Base-by-base conservation (phyloP, 2,113 vertebrate species). In the Peromyscus leucopus region DNA sequence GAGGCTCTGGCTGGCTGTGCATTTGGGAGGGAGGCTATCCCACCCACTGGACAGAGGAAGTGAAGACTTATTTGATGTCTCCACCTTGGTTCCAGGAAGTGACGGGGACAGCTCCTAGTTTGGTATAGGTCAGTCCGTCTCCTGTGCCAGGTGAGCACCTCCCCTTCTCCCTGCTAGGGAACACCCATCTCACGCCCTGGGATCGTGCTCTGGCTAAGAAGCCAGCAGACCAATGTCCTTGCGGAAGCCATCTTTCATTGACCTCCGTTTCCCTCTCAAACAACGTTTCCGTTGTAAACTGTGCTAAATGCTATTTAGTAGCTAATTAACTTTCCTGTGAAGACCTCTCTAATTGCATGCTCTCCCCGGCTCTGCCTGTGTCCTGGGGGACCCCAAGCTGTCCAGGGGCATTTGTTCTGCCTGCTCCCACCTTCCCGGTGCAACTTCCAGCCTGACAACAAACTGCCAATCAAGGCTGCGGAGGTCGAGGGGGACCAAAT, bases 271-370 rank as follows among this genome's bases (percentile, higher is more conserved):
- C 97, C 97, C 97, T 97, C 91, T 90, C 96, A 94, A 96, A 97
- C 95, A 71, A 97, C 96, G 96, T 96, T 97, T 98, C 98, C 90
- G 36, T 42, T 69, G 16, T 90, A 96, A 98, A 97, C 97, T 85
- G 98, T 89, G 97, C 98, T 98, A 98, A 99, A 98, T 36, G 98
- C 98, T 98, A 95, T 98, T 98, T 98, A 98, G 98, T 98, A 98
- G 98, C 98, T 99, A 98, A 98, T 99, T 98, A 98, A 98, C 98
- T 98, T 98, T 98, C 98, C 86, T 48, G 98, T 89, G 98, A 97
- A 98, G 98, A 98, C 96, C 97, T 97, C 97, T 98, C 97, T 98
- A 98, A 99, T 98, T 98, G 98, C 97, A 91, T 94, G 72, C 94
- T 96, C 97, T 98, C 98, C 98, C 98, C 96, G 61, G 59, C 97